A percentile compares a stretch with the other conserved stretches of the same genome.
These are phyloP conservation scores for Eptesicus fuscus DNA, from an alignment of 2,113 vertebrate species.

Conservation along the genomic window DNA sequence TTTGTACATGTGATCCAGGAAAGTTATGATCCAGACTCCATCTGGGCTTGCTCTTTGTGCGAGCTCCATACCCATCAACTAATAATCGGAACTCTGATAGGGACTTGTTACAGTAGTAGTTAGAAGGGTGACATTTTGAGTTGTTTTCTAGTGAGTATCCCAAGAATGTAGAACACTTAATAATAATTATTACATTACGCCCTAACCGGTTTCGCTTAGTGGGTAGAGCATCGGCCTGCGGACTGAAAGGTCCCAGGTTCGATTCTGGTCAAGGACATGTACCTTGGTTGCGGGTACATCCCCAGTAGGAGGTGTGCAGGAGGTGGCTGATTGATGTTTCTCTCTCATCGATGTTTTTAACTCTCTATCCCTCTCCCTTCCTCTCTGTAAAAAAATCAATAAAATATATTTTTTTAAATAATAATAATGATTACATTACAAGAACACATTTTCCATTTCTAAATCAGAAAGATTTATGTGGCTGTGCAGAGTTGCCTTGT, in stretches of 20 bases:
- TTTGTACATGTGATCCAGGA: background rate
- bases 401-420: background rate
- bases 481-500: slow-evolving; percentile 62
- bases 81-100: background rate
- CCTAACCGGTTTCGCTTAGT: no score
- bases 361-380: no score
- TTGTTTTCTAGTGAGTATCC: slow-evolving; percentile 38
- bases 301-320: no score
- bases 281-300: no score
- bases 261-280: no score
- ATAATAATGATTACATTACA: slow-evolving; percentile 52
- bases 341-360: no score
- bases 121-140: background rate
- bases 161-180: slow-evolving; percentile 11
- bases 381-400: no score
- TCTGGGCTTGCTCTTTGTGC: background rate
- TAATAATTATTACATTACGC: slow-evolving; percentile 43
- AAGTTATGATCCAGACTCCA: background rate
- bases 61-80: rapidly evolving
- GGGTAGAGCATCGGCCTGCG: no score
- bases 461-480: slow-evolving; percentile 72
- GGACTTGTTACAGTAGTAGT: background rate
- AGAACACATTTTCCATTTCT: slow-evolving; percentile 64
- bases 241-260: no score
- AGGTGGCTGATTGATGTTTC: no score